phyloP scores from a whole-genome alignment of 2,113 vertebrate genomes.

The Corythaixoides concolor region DNA sequence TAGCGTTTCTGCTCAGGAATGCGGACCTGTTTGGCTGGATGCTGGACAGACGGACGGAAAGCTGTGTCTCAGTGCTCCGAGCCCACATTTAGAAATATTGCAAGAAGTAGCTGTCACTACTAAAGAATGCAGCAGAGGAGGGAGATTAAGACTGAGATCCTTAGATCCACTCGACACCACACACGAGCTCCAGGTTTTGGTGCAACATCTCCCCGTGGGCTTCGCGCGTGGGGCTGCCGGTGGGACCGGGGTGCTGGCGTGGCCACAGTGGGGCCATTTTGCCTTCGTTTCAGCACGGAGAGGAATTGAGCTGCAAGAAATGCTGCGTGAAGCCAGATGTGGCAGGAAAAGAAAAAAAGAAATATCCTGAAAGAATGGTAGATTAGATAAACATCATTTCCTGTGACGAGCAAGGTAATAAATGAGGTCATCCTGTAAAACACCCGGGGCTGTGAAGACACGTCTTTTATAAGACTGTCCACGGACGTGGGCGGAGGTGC shows the following conservation, averaged over 20 bases:
- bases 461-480: not conserved
- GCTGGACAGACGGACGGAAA: conserved; percentile 30
- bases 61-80: not conserved
- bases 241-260: not conserved
- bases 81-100: not conserved
- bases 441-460: conserved; percentile 5
- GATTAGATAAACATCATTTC: conserved; percentile 63
- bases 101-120: conserved; percentile 17
- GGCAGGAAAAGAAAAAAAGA: not conserved
- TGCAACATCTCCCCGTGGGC: not conserved
- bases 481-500: not conserved
- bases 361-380: not conserved
- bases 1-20: conserved; percentile 31
- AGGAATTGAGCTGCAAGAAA: not conserved
- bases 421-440: conserved; percentile 51
- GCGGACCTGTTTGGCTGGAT: conserved; percentile 36
- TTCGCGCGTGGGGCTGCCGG: rapidly evolving
- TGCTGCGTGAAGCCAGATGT: not conserved
- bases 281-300: not conserved
- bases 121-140: conserved; percentile 37
- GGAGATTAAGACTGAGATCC: not conserved
- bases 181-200: not conserved
- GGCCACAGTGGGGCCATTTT: not conserved
- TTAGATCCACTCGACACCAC: not conserved
- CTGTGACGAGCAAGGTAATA: conserved; percentile 49